Conservation (phyloP, 2,797 vertebrate genomes). For the Enteromius viviparus region DNA sequence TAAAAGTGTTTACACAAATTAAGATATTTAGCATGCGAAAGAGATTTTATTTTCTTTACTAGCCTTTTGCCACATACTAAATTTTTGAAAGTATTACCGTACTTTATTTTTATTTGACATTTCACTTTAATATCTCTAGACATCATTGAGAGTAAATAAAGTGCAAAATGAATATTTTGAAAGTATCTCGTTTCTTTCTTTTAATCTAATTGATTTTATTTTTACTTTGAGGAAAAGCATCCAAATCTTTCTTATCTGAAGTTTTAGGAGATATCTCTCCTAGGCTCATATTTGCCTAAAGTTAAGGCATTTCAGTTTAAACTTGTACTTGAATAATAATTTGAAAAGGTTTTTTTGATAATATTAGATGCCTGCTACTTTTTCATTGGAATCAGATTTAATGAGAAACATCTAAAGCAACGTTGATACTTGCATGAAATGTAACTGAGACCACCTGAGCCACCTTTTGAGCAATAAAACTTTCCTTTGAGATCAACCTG, state of each 20-base stretch:
- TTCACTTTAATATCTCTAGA: not conserved
- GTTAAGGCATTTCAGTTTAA: not conserved
- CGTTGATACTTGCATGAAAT: not conserved
- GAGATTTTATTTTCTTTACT: not conserved
- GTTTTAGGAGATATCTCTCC: not conserved
- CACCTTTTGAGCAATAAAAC: not conserved
- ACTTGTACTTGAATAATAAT: not conserved
- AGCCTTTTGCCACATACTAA: not conserved
- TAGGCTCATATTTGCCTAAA: not conserved
- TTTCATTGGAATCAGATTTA: not conserved
- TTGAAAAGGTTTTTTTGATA: not conserved
- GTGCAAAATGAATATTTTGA: not conserved
- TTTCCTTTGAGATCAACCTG: slow-evolving; percentile 1
- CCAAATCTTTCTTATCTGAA: not conserved
- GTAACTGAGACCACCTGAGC: not conserved
- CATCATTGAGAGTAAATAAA: not conserved
- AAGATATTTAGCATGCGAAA: not conserved
- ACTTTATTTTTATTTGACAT: not conserved
- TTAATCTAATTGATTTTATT: not conserved
- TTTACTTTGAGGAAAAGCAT: not conserved
- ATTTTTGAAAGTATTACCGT: not conserved
- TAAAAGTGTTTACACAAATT: not conserved
- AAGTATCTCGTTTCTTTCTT: not conserved
- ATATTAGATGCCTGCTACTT: not conserved
- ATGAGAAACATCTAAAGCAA: not conserved